Conservation (phyloP, 1,140 invertebrate species). For the Caenorhabditis tropicalis region DNA sequence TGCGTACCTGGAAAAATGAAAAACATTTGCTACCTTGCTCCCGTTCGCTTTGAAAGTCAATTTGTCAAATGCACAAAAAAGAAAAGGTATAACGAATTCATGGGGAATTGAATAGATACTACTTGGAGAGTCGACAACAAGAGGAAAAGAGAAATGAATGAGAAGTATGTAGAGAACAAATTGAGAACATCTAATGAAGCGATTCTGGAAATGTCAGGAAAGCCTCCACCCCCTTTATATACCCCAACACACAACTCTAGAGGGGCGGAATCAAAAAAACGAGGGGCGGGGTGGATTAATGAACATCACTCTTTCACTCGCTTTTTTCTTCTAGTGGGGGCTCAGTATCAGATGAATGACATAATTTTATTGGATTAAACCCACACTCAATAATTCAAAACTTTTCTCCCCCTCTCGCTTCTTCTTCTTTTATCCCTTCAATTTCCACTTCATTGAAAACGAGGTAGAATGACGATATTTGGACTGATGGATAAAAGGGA, state of each 20-base stretch:
- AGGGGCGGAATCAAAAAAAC: neutral
- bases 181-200: neutral
- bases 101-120: neutral
- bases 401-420: neutral
- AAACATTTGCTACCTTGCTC: neutral
- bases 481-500: neutral
- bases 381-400: constrained; percentile 5
- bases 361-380: constrained; percentile 43
- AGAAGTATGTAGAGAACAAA: neutral
- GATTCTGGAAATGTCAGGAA: neutral
- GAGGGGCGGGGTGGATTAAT: constrained; percentile 22
- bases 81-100: neutral
- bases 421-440: neutral
- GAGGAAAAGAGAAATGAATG: neutral
- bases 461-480: neutral
- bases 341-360: constrained; percentile 29
- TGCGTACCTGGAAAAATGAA: neutral
- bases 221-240: neutral
- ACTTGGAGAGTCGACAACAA: neutral
- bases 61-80: neutral
- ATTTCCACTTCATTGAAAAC: neutral
- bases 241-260: constrained; percentile 16
- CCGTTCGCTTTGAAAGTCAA: neutral
- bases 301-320: neutral
- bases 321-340: neutral